A percentile compares a stretch with the other conserved stretches of the same genome.
Evolutionary conservation across 2,797 vertebrate species (phyloP).

Genomic region (Pseudomugil tenellus): DNA sequence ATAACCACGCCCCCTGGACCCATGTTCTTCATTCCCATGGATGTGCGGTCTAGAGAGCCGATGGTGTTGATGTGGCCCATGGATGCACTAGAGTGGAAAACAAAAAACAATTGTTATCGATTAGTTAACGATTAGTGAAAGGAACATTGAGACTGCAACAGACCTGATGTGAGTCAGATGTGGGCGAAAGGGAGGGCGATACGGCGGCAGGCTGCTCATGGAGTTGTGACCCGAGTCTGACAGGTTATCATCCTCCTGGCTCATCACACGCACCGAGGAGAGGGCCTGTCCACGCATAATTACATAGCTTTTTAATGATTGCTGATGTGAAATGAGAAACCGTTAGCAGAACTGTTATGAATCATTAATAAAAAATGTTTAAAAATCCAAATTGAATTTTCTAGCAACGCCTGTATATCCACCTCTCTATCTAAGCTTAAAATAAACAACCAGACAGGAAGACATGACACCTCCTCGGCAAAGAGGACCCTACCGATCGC

Average conservation of each 20-base stretch:
- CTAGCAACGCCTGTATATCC: background rate
- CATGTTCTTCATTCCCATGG: conserved; percentile 73
- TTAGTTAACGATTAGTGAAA: too few relatives aligned
- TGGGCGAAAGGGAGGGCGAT: conserved; percentile 87
- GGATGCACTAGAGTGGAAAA: conserved; percentile 84
- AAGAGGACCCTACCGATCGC: background rate
- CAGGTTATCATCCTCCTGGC: conserved; percentile 86
- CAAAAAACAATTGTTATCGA: conserved; percentile 19
- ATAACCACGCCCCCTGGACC: conserved; percentile 76
- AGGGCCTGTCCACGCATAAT: conserved; percentile 67
- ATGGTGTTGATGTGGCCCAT: conserved; percentile 97
- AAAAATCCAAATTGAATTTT: background rate
- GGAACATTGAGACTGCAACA: conserved; percentile 12
- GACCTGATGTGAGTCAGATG: conserved; percentile 88
- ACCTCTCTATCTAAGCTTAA: background rate
- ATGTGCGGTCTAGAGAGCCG: conserved; percentile 89
- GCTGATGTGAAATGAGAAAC: background rate
- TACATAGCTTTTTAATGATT: conserved; percentile 29
- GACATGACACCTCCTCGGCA: background rate
- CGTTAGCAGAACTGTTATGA: background rate
- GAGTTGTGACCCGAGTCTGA: conserved; percentile 93
- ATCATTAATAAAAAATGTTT: background rate
- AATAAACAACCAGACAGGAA: background rate
- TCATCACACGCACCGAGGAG: conserved; percentile 82
- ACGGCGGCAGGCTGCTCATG: conserved; percentile 91